These are phyloP conservation scores for Syritta pipiens DNA, from an alignment of 2,888 invertebrate genomes.

Conservation along the genomic window DNA sequence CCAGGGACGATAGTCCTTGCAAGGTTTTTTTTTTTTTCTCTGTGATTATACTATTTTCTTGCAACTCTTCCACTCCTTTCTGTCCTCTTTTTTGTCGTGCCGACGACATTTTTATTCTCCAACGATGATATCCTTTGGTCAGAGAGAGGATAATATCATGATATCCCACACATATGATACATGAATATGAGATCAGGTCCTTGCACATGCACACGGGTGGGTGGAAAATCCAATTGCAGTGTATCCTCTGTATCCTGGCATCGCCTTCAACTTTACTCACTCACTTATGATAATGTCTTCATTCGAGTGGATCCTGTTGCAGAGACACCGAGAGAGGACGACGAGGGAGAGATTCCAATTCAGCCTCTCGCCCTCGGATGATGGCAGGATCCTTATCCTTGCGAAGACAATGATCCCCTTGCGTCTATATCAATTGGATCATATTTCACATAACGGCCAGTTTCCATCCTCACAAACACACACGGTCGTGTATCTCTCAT, in stretches of 20 bases:
- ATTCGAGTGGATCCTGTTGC: constrained; percentile 64
- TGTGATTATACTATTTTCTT: constrained; percentile 59
- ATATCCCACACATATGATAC: constrained; percentile 15
- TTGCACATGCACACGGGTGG: constrained; percentile 30
- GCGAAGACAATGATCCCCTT: constrained; percentile 58
- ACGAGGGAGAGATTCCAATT: constrained; percentile 36
- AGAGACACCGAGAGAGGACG: neutral
- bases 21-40: constrained; percentile 25
- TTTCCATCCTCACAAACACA: constrained; percentile 58
- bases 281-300: constrained; percentile 66
- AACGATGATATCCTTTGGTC: constrained; percentile 63
- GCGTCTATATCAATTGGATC: constrained; percentile 66
- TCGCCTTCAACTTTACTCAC: constrained; percentile 54
- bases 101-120: constrained; percentile 49
- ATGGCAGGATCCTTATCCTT: constrained; percentile 22
- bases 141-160: constrained; percentile 64
- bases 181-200: constrained; percentile 34
- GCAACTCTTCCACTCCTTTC: neutral
- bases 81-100: constrained; percentile 1
- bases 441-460: constrained; percentile 67
- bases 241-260: constrained; percentile 3
- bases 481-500: constrained; percentile 34
- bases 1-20: neutral
- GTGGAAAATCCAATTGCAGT: constrained; percentile 61
- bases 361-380: constrained; percentile 8